Evolutionary conservation across 2,113 vertebrate species (phyloP), one percentile per base, ranked within the genome.

Genomic region (Ornithorhynchus anatinus): DNA sequence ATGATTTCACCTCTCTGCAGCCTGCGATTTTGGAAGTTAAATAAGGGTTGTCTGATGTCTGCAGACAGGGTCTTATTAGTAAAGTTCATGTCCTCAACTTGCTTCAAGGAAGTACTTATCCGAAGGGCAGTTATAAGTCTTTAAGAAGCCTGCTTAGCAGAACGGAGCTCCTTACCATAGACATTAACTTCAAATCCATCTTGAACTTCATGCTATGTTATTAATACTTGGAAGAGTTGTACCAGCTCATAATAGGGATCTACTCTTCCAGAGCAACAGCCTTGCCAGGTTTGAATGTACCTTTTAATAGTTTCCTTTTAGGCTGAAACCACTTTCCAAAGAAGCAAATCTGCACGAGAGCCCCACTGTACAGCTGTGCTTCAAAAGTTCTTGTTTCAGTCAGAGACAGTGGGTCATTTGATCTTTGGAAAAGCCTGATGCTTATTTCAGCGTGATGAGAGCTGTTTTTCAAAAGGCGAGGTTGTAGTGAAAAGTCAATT

Each of bases 1-100:
- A 23, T 14, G 54, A 65, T 52, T 38, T 16, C 33, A 53, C 38
- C 19, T 65, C 48, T 59, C 42, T 4, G 9, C 22, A 16, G 37
- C 56, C 19, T 13, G 32, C 32, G 53, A 20, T 48, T 67, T 8
- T 7, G 8, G 9, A 12, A 14, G 31, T n/a, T 16, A 32, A 13
- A 1, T 27, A 31, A 13, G 2, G 19, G 19, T 14, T 57, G 13
- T 20, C 9, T 36, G 6, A 13, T 39, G 7, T 38, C 57, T 53
- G 33, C 27, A 25, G 5, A 27, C 7, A 42, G 27, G 27, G 27
- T 47, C 33, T 57, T 35, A 32, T 53, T 22, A 65, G 36, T 4
- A 64, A n/a, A 75, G 14, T 39, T 71, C 23, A 51, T 2, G 9
- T 20, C 59, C 12, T 40, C 38, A 65, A 31, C 10, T 45, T 32